These are phyloP conservation scores for Loris lydekkerianus DNA, from an alignment of 2,797 vertebrate species.

Conservation along the genomic window DNA sequence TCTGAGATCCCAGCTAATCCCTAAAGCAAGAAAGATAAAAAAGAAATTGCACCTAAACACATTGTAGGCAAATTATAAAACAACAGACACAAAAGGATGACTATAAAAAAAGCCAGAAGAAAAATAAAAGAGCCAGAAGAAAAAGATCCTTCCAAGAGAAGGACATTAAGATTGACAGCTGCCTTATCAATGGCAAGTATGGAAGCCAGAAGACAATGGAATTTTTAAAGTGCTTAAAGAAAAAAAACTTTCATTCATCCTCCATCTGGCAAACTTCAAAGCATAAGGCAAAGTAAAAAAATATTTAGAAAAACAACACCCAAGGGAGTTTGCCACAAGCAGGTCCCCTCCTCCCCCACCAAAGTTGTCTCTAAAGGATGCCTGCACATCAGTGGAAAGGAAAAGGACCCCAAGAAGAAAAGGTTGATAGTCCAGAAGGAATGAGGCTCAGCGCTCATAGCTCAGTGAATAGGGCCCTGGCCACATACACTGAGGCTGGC, in stretches of 20 bases:
- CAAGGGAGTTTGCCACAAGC: background rate
- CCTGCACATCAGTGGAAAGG: background rate
- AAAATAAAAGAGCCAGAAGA: too few species aligned
- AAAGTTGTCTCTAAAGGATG: background rate
- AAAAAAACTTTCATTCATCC: background rate
- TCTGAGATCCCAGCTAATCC: background rate
- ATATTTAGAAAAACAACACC: background rate
- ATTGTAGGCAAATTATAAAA: background rate
- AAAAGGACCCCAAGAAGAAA: background rate
- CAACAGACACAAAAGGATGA: background rate
- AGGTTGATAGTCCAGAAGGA: background rate
- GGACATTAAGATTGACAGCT: background rate
- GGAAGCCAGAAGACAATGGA: background rate
- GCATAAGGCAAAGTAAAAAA: background rate
- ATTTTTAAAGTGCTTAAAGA: background rate
- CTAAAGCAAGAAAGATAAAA: slow-evolving; percentile 14
- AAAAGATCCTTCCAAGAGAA: background rate
- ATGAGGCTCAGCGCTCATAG: too few species aligned
- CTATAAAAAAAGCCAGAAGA: background rate
- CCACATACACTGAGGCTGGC: too few species aligned
- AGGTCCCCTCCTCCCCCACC: background rate
- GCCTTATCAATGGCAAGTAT: background rate
- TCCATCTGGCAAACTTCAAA: background rate
- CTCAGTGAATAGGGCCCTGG: too few species aligned
- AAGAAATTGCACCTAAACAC: background rate